Evolutionary conservation across 2,113 vertebrate genomes (phyloP).

Genomic region (Notechis scutatus): DNA sequence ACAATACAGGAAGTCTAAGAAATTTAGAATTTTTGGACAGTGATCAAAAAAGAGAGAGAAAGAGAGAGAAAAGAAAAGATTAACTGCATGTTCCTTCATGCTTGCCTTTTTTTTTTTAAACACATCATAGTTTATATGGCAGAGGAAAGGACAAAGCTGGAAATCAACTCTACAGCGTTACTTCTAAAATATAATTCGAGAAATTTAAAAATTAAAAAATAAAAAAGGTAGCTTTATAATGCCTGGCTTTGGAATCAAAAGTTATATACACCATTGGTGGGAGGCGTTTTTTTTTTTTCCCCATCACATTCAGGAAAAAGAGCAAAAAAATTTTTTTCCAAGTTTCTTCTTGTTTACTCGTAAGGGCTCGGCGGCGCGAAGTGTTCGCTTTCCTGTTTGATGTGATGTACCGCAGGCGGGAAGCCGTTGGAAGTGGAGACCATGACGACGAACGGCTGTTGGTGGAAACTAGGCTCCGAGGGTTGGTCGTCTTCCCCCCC

Average conservation of each 20-base stretch:
- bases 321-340: conserved; percentile 36
- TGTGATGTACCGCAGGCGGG: conserved; percentile 58
- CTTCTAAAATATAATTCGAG: conserved; percentile 63
- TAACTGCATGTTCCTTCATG: conserved; percentile 70
- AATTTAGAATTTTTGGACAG: conserved; percentile 63
- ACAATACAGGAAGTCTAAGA: conserved; percentile 51
- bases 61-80: conserved; percentile 15
- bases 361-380: conserved; percentile 63
- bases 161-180: conserved; percentile 64
- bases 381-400: conserved; percentile 70
- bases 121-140: conserved; percentile 50
- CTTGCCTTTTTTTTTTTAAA: conserved; percentile 60
- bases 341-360: conserved; percentile 34
- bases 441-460: conserved; percentile 76
- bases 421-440: conserved; percentile 70
- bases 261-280: conserved; percentile 62
- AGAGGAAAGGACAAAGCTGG: conserved; percentile 62
- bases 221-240: conserved; percentile 52
- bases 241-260: conserved; percentile 61
- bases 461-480: conserved; percentile 60
- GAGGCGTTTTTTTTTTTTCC: conserved; percentile 36
- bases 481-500: conserved; percentile 57
- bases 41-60: conserved; percentile 24
- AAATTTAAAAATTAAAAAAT: conserved; percentile 36
- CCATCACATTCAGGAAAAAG: conserved; percentile 65